Evolutionary conservation across 2,797 vertebrate species (phyloP), one percentile per base, ranked within the genome.

Genomic region (Sciurus carolinensis): DNA sequence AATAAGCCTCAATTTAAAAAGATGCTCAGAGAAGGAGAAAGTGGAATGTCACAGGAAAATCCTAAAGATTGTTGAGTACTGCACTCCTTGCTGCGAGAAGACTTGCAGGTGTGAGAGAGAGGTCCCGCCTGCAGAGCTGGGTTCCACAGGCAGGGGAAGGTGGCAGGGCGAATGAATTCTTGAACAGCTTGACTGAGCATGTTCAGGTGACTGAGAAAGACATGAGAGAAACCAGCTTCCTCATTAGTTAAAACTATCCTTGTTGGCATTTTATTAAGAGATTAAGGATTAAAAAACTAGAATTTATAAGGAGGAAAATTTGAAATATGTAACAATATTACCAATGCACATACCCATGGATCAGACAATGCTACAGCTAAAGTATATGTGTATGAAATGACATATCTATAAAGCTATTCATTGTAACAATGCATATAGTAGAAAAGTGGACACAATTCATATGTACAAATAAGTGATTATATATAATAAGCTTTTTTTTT

Each of bases 231-330:
- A 69, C 13, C 87, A 95, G 17, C 28, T 83, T 57, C 24, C 20
- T 82, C 50, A 33, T 64, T 28, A 42, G 44, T 66, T 83, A 73
- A 91, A 95, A 84, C n/a, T 50, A 71, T 54, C 83, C 66, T 76
- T 82, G 28, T 72, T 84, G 39, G 87, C 2, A 6, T 39, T 91
- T 87, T 75, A 66, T 44, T 80, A 15, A 92, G 26, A 85, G 24
- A 67, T 57, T 64, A 87, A 87, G 24, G 62, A 67, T 87, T 57
- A 86, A 69, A 39, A 77, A 79, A 7, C n/a, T 39, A 42, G 28
- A 75, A 80, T 87, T 42, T 36, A 42, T 12, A 52, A 4, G 24
- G 36, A 67, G 30, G 72, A 5, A 57, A 87, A 75, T 89, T 64
- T 64, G 64, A 87, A 90, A 84, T 59, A 81, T 22, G 36, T 11